Base-by-base conservation (phyloP, 2,797 vertebrate species). In the Catamblyrhynchus diadema region DNA sequence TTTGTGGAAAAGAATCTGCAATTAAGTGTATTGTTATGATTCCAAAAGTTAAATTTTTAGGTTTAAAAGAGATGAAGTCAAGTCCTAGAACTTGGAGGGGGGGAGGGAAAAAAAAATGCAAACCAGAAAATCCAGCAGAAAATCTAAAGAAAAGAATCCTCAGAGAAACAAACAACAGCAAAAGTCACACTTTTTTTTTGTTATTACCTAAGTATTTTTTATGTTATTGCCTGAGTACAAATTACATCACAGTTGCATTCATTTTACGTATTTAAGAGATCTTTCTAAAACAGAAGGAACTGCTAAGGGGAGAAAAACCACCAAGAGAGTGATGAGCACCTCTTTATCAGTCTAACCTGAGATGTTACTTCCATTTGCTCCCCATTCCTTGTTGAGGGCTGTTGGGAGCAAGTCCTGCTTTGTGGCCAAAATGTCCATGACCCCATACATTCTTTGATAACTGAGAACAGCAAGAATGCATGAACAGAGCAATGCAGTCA, bases 51-150 rank as follows among this genome's bases (percentile, higher is more conserved):
- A 13, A 0, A 59, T 27, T 54, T 83, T 65, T 8, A n/a, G 2
- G 4, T 33, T 65, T 65, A 65, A 77, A 77, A 69, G 9, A 22
- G 11, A 47, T 5, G 2, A 81, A 73, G 56, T 59, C 4, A 77
- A 66, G 11, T 32, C 10, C 56, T n/a, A 37, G 2, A n/a, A 2
- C 5, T 9, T 21, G 6, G 12, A 10, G n/a, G 14, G 14, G 2
- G 5, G 4, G 0, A 5, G 5, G 3, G 16, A 39, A 1, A 1
- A 17, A 39, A 6, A 7, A n/a, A 9, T 3, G 5, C 4, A 24
- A 17, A 44, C 0, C 3, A 42, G 30, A 32, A n/a, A 42, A 66
- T 22, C 32, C 24, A 44, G 10, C 0, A 32, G 32, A 53, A 66
- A 69, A n/a, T 1, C 8, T 7, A 21, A 5, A 16, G 2, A 45